A percentile compares a stretch with the other conserved stretches of the same genome.
phyloP scores from a whole-genome alignment of 92 coral and sea anemone species.

The Palythoa grandiflora region DNA sequence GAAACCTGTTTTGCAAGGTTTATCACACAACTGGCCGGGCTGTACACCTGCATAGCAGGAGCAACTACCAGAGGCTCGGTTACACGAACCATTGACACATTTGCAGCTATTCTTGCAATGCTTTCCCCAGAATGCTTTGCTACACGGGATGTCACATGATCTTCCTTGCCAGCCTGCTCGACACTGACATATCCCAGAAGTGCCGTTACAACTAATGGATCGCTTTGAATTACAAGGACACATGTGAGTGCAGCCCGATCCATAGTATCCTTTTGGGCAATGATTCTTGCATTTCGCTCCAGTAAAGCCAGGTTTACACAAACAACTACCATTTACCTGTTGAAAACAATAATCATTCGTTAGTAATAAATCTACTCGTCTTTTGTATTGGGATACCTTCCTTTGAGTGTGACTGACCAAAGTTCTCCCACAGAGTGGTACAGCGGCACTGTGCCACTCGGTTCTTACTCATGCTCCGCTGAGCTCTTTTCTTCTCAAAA shows the following conservation, averaged over 20 bases:
- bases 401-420: not conserved
- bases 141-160: constrained; percentile 75
- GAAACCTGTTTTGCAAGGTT: constrained; percentile 64
- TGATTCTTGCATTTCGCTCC: constrained; percentile 62
- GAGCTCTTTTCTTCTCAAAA: no score
- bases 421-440: no score
- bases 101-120: constrained; percentile 71
- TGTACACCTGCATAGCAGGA: constrained; percentile 76
- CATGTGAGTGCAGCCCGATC: constrained; percentile 58
- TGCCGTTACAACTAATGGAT: constrained; percentile 63
- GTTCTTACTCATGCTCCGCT: no score
- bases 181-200: constrained; percentile 78
- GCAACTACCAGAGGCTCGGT: constrained; percentile 79
- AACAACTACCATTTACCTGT: constrained; percentile 85
- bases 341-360: not conserved
- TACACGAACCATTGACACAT: constrained; percentile 81
- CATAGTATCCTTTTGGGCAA: constrained; percentile 67
- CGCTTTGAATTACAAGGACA: constrained; percentile 64
- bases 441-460: no score
- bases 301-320: constrained; percentile 78
- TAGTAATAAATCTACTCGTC: not conserved
- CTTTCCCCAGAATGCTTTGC: constrained; percentile 82
- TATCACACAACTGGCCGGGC: constrained; percentile 72
- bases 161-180: constrained; percentile 79
- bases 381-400: not conserved